Base-by-base conservation (phyloP, 2,888 invertebrate species). In the Gymnosoma rotundatum region DNA sequence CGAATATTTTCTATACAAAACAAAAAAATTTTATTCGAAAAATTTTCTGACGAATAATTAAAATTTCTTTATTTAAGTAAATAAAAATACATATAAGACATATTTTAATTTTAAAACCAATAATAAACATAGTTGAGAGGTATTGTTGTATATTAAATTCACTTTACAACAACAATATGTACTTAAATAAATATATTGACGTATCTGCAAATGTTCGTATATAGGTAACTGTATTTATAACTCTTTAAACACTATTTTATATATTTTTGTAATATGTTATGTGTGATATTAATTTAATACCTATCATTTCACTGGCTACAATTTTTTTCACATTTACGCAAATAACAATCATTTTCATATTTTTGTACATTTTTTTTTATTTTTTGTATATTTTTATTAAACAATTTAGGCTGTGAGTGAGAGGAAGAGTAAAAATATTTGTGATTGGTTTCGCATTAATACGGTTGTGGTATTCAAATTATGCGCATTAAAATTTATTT, bases 121-220 rank as follows among this genome's bases (percentile, higher is more conserved):
- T 64, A 78, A 72, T 50, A 64, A 64, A 79, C 72, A 66, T 12
- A 25, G 58, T 64, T 66, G 78, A 66, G 64, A 64, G 72, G 64
- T 78, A 74, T 79, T 70, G 42, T 83, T 70, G 50, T 32, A 63
- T 75, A 76, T 48, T 45, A 69, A 70, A 75, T 75, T 64, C 76
- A 64, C 42, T 60, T 69, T 69, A 25, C 48, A 20, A 60, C 42
- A 67, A 75, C 42, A 69, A 18, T 60, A n/a, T 58, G 14, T 36
- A 25, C 25, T 12, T 42, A 42, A 1, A n/a, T 16, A 52, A 50
- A 50, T 9, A 50, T 50, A 18, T 9, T 4, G 9, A 1, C 8
- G 10, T 38, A 42, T 21, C 14, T 45, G 5, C 45, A 63, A n/a
- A 45, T 9, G 8, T 3, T 0, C 12, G 4, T 21, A 45, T 20